A percentile compares a stretch with the other conserved stretches of the same genome.
phyloP scores from a whole-genome alignment of 2,888 invertebrate species.

The Dioctria linearis region DNA sequence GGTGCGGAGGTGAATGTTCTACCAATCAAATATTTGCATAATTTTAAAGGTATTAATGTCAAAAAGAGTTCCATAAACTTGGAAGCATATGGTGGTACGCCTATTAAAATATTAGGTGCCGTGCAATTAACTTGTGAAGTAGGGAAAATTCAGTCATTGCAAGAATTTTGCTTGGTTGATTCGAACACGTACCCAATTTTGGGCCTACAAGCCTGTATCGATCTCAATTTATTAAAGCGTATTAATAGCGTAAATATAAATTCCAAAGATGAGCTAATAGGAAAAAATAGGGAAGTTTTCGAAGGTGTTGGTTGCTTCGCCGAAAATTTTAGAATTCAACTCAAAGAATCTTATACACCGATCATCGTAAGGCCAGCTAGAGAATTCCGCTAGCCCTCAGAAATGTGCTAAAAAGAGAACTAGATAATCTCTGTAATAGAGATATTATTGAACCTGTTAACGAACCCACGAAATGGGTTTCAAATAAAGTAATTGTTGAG shows the following conservation, averaged over 20 bases:
- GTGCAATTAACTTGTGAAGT: not conserved
- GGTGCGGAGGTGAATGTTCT: slow-evolving; percentile 26
- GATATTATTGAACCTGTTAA: not conserved
- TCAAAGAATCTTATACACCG: slow-evolving; percentile 52
- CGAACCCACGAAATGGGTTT: too few species aligned
- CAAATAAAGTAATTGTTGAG: too few species aligned
- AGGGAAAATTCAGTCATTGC: not conserved
- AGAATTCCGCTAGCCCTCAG: slow-evolving; percentile 12
- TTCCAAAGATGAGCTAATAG: slow-evolving; percentile 29
- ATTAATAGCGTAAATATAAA: slow-evolving; percentile 13
- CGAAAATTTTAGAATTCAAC: slow-evolving; percentile 49
- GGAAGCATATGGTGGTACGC: slow-evolving; percentile 44
- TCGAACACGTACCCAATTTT: slow-evolving; percentile 11
- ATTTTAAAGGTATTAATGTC: not conserved
- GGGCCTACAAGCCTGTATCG: slow-evolving; percentile 36
- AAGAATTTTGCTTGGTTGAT: not conserved
- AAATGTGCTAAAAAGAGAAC: slow-evolving; percentile 14
- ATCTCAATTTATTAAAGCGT: slow-evolving; percentile 51
- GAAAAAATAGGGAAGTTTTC: slow-evolving; percentile 45
- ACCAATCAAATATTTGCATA: not conserved
- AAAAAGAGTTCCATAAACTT: not conserved
- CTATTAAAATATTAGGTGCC: slow-evolving; percentile 19
- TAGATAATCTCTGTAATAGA: not conserved
- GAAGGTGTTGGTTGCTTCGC: slow-evolving; percentile 47
- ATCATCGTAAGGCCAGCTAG: slow-evolving; percentile 42